These are phyloP conservation scores for Brachyistius frenatus DNA, from an alignment of 2,113 vertebrate genomes.

Conservation along the genomic window DNA sequence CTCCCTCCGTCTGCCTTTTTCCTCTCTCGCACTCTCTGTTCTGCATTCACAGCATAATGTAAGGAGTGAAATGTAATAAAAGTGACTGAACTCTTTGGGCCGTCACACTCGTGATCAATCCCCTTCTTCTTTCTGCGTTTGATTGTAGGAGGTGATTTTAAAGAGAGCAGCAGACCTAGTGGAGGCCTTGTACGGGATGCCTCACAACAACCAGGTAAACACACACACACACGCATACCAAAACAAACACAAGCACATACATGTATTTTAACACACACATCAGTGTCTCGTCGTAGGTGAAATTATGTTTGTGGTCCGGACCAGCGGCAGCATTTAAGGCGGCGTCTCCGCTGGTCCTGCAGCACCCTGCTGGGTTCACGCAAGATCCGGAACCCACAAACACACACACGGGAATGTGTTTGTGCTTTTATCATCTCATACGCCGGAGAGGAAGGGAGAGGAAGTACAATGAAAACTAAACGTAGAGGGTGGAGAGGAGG, in stretches of 20 bases:
- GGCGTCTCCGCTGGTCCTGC: slow-evolving; percentile 22
- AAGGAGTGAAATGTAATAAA: slow-evolving; percentile 79
- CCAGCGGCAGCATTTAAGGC: slow-evolving; percentile 57
- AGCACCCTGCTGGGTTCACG: slow-evolving; percentile 42
- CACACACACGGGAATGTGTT: slow-evolving; percentile 57
- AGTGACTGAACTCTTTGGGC: slow-evolving; percentile 79
- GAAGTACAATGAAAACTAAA: slow-evolving; percentile 46
- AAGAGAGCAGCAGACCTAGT: slow-evolving; percentile 83
- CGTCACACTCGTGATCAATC: slow-evolving; percentile 72
- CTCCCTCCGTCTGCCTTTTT: slow-evolving; percentile 56
- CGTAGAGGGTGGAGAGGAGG: slow-evolving; percentile 41
- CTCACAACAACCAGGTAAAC: slow-evolving; percentile 83
- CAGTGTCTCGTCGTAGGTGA: slow-evolving; percentile 29
- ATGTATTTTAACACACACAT: slow-evolving; percentile 46
- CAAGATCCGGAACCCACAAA: slow-evolving; percentile 33
- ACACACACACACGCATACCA: background rate
- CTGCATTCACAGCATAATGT: slow-evolving; percentile 81
- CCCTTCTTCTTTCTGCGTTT: slow-evolving; percentile 54
- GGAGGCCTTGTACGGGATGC: slow-evolving; percentile 83
- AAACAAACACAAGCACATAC: background rate
- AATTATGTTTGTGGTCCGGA: slow-evolving; percentile 52
- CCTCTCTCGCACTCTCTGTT: slow-evolving; percentile 64
- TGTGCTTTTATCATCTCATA: slow-evolving; percentile 50
- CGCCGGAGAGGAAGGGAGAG: slow-evolving; percentile 18
- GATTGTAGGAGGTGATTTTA: slow-evolving; percentile 82